phyloP scores from a whole-genome alignment of 2,797 vertebrate species.

The Molossus molossus region DNA sequence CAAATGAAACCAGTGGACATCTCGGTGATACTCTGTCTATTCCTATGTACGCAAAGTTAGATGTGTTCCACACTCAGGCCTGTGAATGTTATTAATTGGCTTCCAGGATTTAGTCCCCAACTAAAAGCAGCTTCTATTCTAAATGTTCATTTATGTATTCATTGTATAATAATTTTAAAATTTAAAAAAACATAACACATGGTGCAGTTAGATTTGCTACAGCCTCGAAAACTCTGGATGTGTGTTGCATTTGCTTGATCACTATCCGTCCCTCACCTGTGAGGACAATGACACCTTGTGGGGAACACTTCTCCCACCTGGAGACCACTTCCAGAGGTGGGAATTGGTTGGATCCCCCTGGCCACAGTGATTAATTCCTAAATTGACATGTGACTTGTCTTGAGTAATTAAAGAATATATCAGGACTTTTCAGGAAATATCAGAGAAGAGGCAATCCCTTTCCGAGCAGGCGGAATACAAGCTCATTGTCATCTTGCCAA shows the following conservation, averaged over 20 bases:
- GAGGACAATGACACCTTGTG: neutral
- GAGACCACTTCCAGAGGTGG: neutral
- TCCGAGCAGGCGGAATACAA: neutral
- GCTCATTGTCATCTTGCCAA: neutral
- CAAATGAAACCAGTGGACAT: neutral
- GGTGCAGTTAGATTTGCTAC: neutral
- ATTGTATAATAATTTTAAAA: neutral
- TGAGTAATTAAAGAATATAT: conserved; percentile 7
- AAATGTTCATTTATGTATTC: neutral
- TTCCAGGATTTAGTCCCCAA: neutral
- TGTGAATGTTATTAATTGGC: neutral
- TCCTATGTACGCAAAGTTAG: neutral
- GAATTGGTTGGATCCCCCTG: neutral
- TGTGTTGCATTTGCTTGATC: neutral
- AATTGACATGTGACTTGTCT: neutral
- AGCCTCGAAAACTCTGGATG: neutral
- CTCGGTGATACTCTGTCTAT: neutral
- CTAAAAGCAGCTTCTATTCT: neutral
- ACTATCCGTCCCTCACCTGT: neutral
- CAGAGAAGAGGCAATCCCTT: neutral
- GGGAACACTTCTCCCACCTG: neutral
- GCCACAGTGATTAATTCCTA: neutral
- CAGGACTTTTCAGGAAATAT: neutral
- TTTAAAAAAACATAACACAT: conserved; percentile 11
- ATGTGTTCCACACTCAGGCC: neutral